Evolutionary conservation across 1,140 invertebrate genomes (phyloP).

Genomic region (roundworm (Caenorhabditis elegans)): WBcel235 BX284604.4:16200501-16201000

Average conservation of each 20-base stretch:
- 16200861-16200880: slow-evolving; percentile 76
- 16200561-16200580: slow-evolving; percentile 86
- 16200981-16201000: too few species aligned
- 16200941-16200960: background rate
- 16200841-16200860: too few species aligned
- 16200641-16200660: slow-evolving; percentile 72
- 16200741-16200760: too few species aligned
- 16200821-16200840: too few species aligned
- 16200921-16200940: background rate
- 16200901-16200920: slow-evolving; percentile 69
- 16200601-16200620: slow-evolving; percentile 75
- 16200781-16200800: too few species aligned
- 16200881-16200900: slow-evolving; percentile 87
- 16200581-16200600: slow-evolving; percentile 82
- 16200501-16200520: slow-evolving; percentile 87
- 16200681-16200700: too few species aligned
- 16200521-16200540: slow-evolving; percentile 75
- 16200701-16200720: too few species aligned
- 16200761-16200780: too few species aligned
- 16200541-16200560: slow-evolving; percentile 70
- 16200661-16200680: too few species aligned
- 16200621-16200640: slow-evolving; percentile 82
- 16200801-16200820: too few species aligned
- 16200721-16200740: too few species aligned
- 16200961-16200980: too few species aligned